A percentile compares a stretch with the other conserved stretches of the same genome.
phyloP scores from a whole-genome alignment of 2,888 invertebrate species.

The Achlya flavicornis region DNA sequence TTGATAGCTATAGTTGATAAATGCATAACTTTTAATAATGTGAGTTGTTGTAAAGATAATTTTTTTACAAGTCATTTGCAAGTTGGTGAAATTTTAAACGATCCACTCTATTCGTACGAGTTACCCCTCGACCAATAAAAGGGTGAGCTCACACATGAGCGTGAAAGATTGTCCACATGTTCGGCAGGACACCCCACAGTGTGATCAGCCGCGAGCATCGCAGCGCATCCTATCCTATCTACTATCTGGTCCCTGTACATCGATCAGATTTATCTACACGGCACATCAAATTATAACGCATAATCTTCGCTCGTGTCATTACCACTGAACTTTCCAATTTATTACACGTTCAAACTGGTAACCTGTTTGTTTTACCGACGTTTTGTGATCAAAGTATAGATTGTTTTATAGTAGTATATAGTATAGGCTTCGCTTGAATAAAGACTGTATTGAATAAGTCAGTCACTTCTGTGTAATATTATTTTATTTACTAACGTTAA shows the following conservation, averaged over 20 bases:
- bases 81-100: not conserved
- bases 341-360: slow-evolving; percentile 38
- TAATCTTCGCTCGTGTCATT: slow-evolving; percentile 68
- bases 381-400: slow-evolving; percentile 15
- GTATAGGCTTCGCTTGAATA: too few species aligned
- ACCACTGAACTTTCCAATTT: slow-evolving; percentile 67
- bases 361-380: slow-evolving; percentile 19
- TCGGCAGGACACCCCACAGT: slow-evolving; percentile 60
- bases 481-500: slow-evolving; percentile 51
- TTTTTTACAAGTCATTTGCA: not conserved
- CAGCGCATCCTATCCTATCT: slow-evolving; percentile 24
- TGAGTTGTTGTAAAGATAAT: too few species aligned
- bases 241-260: slow-evolving; percentile 35
- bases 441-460: not conserved
- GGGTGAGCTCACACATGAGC: slow-evolving; percentile 82
- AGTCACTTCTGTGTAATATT: slow-evolving; percentile 19
- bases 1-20: not conserved
- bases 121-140: slow-evolving; percentile 71
- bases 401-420: too few species aligned
- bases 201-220: slow-evolving; percentile 54
- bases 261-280: slow-evolving; percentile 67
- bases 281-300: slow-evolving; percentile 68
- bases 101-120: slow-evolving; percentile 54
- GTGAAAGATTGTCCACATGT: slow-evolving; percentile 84
- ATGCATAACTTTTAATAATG: too few species aligned